Conservation (phyloP, 2,113 vertebrate genomes). For the Oreochromis aureus region DNA sequence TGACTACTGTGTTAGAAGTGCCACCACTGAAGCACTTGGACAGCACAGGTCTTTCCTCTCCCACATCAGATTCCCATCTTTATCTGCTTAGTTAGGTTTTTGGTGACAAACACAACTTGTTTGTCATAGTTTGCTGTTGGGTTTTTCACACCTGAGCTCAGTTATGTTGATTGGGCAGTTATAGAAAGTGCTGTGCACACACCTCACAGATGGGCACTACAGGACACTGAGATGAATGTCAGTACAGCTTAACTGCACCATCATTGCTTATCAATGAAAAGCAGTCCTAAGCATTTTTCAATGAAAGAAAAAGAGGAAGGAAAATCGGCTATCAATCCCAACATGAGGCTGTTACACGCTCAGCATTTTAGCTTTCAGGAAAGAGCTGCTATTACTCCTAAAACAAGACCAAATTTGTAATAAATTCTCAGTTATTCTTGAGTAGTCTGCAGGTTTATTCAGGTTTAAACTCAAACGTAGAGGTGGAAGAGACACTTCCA, state of each 20-base stretch:
- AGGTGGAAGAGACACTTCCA: background rate
- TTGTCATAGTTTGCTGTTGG: background rate
- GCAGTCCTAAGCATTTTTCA: background rate
- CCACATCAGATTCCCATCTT: background rate
- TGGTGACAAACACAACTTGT: background rate
- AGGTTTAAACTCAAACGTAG: background rate
- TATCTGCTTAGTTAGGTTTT: background rate
- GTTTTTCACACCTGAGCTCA: background rate
- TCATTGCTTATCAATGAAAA: background rate
- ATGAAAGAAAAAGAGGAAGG: background rate
- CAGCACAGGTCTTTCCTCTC: background rate
- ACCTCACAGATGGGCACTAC: background rate
- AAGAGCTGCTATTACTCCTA: background rate
- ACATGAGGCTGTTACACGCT: background rate
- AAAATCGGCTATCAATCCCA: background rate
- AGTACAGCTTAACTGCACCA: background rate
- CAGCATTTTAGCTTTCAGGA: background rate
- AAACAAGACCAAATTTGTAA: background rate
- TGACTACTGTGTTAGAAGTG: background rate
- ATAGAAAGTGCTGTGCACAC: background rate
- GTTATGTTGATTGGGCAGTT: background rate
- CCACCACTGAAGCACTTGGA: background rate
- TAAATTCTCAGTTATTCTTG: background rate
- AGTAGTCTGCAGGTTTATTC: background rate
- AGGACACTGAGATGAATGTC: background rate